These are phyloP conservation scores for Xenopus laevis DNA, from an alignment of 2,113 vertebrate species.

Conservation along the genomic window DNA sequence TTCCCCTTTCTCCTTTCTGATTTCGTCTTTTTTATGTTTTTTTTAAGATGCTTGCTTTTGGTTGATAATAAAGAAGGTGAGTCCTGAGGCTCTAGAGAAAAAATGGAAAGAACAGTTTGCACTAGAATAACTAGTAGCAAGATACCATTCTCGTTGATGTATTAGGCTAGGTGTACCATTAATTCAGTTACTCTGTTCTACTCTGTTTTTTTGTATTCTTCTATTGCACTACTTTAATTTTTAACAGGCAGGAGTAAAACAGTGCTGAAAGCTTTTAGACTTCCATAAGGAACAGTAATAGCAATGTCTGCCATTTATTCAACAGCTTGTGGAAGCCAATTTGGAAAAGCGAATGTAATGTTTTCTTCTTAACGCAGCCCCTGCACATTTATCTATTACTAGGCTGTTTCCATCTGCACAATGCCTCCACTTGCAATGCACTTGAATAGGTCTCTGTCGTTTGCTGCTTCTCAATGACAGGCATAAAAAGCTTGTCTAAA, in stretches of 20 bases:
- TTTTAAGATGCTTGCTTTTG: too few species aligned
- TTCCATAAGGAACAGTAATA: slow-evolving; percentile 48
- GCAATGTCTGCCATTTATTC: slow-evolving; percentile 44
- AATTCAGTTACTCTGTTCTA: slow-evolving; percentile 1
- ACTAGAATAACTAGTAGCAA: too few species aligned
- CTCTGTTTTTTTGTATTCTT: slow-evolving; percentile 43
- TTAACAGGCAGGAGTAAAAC: slow-evolving; percentile 22
- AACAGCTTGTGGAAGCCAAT: slow-evolving; percentile 46
- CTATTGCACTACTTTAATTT: slow-evolving; percentile 36
- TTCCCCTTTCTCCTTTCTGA: too few species aligned
- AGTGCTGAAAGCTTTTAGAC: slow-evolving; percentile 30
- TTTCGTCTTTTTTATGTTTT: too few species aligned
- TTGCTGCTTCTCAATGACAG: background rate
- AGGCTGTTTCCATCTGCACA: slow-evolving; percentile 16
- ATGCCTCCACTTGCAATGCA: background rate
- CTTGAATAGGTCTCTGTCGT: background rate
- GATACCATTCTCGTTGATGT: too few species aligned
- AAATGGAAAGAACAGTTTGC: too few species aligned
- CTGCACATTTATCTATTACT: slow-evolving; percentile 29
- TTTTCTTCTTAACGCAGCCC: slow-evolving; percentile 20
- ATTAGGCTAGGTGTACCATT: too few species aligned
- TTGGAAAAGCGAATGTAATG: slow-evolving; percentile 32
- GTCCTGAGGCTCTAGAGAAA: too few species aligned
- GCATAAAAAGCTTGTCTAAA: background rate
- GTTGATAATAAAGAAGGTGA: too few species aligned